These are phyloP conservation scores for Acrobeloides nanus DNA, from an alignment of 2,888 invertebrate genomes.

Conservation along the genomic window DNA sequence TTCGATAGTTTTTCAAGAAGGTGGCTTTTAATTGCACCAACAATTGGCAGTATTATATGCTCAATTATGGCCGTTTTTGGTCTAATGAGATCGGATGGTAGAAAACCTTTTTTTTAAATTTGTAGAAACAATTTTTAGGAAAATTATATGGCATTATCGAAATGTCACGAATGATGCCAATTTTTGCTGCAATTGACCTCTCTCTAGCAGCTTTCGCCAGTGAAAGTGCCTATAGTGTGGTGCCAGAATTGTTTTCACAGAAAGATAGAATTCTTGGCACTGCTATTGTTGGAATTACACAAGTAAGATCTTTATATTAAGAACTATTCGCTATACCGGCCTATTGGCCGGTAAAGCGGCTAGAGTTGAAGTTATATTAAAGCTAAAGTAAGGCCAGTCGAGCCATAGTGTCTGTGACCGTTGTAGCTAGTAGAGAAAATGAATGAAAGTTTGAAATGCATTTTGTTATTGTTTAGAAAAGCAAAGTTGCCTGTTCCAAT, in stretches of 20 bases:
- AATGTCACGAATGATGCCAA: conserved; percentile 12
- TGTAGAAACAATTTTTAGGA: conserved; percentile 3
- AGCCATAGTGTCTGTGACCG: neutral
- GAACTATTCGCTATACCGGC: too few species aligned
- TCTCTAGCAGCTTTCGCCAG: conserved; percentile 44
- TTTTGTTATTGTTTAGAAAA: too few species aligned
- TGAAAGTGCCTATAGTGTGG: conserved; percentile 42
- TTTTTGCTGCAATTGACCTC: conserved; percentile 39
- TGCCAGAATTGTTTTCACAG: conserved; percentile 43
- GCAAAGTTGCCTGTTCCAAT: neutral
- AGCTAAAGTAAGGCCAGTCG: conserved; percentile 1
- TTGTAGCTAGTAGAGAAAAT: too few species aligned
- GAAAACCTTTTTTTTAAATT: neutral
- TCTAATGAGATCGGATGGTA: conserved; percentile 6
- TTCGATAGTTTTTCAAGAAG: conserved; percentile 39
- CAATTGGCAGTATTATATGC: conserved; percentile 30
- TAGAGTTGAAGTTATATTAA: conserved; percentile 4
- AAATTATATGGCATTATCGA: conserved; percentile 18
- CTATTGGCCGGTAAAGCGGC: too few species aligned
- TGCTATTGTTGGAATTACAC: conserved; percentile 42
- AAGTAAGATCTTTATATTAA: conserved; percentile 21
- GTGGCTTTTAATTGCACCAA: conserved; percentile 35
- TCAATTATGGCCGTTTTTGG: conserved; percentile 26
- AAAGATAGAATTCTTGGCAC: conserved; percentile 41
- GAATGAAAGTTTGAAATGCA: too few species aligned